Conservation (phyloP, 2,888 invertebrate genomes). For the Horisme vitalbata region DNA sequence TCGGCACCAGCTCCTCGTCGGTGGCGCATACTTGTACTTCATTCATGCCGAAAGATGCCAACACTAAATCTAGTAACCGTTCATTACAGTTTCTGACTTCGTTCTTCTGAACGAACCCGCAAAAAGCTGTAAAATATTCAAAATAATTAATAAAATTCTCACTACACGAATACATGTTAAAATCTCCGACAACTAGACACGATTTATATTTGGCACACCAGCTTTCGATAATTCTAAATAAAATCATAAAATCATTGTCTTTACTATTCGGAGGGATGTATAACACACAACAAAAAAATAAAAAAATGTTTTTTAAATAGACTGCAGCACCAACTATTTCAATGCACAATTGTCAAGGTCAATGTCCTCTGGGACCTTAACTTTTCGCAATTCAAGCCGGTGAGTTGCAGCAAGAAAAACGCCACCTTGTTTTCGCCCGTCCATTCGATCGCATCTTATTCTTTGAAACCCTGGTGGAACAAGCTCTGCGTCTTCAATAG, state of each 20-base stretch:
- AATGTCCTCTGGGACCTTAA: constrained; percentile 10
- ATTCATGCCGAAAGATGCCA: too few species aligned
- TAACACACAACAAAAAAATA: constrained; percentile 27
- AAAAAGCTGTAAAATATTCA: constrained; percentile 12
- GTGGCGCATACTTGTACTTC: neutral
- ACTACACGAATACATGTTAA: constrained; percentile 19
- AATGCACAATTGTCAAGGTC: constrained; percentile 20
- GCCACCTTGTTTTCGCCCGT: neutral
- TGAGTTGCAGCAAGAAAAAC: neutral
- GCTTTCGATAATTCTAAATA: too few species aligned
- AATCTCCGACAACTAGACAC: neutral
- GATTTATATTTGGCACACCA: neutral
- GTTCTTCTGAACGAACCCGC: constrained; percentile 13
- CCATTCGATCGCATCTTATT: neutral
- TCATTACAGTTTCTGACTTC: constrained; percentile 11
- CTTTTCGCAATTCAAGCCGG: constrained; percentile 15
- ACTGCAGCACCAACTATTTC: constrained; percentile 28
- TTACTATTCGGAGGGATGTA: constrained; percentile 23
- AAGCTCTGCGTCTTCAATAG: constrained; percentile 26
- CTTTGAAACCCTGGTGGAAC: constrained; percentile 20
- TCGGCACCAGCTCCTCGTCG: constrained; percentile 5
- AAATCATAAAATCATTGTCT: constrained; percentile 28
- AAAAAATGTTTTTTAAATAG: constrained; percentile 11
- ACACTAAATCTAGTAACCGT: constrained; percentile 9
- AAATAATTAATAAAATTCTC: constrained; percentile 14